phyloP scores from a whole-genome alignment of 1,140 invertebrate species.

The Stratiolaelaps scimitus region DNA sequence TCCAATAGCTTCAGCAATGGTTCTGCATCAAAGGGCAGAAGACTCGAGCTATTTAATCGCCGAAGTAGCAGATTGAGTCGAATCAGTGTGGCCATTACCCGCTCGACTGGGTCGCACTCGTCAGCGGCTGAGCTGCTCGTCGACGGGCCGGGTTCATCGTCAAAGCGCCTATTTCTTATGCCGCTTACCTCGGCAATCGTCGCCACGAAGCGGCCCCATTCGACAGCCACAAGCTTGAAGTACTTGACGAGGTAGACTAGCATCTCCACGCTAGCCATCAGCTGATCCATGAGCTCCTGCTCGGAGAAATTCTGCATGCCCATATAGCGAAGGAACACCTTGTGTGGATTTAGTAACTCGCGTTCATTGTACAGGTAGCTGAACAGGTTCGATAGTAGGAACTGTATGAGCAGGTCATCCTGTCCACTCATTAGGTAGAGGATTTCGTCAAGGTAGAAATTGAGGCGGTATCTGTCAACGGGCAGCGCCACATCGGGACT shows the following conservation, averaged over 20 bases:
- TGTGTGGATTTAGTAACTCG: slow-evolving; percentile 19
- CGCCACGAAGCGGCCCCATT: slow-evolving; percentile 21
- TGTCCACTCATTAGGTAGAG: slow-evolving; percentile 26
- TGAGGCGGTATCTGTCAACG: slow-evolving; percentile 16
- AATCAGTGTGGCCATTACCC: slow-evolving; percentile 9
- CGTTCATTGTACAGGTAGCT: slow-evolving; percentile 23
- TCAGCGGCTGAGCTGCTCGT: neutral
- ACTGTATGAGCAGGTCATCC: slow-evolving; percentile 21
- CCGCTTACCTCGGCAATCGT: slow-evolving; percentile 22
- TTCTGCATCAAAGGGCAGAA: slow-evolving; percentile 6
- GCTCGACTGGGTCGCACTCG: slow-evolving; percentile 19
- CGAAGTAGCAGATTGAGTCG: slow-evolving; percentile 12
- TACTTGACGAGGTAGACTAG: slow-evolving; percentile 25
- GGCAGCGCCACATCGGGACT: slow-evolving; percentile 22
- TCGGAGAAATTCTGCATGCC: slow-evolving; percentile 28
- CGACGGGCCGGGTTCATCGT: slow-evolving; percentile 20
- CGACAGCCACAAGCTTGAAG: slow-evolving; percentile 5
- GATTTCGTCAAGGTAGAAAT: slow-evolving; percentile 19
- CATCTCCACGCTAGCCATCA: slow-evolving; percentile 25
- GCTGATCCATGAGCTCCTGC: slow-evolving; percentile 25
- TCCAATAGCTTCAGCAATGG: slow-evolving; percentile 3
- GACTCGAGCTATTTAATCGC: slow-evolving; percentile 16
- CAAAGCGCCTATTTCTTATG: neutral
- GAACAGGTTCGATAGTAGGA: slow-evolving; percentile 7
- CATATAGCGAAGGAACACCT: slow-evolving; percentile 6